Conservation (phyloP, 2,113 vertebrate species). For the Panthera uncia region DNA sequence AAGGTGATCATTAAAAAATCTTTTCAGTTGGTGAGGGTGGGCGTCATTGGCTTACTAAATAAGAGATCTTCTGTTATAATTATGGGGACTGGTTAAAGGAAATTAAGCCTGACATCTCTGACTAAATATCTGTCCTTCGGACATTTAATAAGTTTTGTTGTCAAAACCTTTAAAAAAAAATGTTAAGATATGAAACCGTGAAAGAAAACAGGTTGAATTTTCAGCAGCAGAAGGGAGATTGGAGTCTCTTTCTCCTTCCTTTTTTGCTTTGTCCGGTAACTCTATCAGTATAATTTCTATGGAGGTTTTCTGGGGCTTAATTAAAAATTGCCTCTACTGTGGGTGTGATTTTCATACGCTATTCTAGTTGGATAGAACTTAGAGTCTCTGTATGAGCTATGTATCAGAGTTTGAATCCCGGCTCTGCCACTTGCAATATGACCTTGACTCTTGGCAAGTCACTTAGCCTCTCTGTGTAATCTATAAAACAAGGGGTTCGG, state of each 20-base stretch:
- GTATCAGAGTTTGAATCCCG: constrained; percentile 20
- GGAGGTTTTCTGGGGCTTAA: not conserved
- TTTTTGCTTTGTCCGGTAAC: constrained; percentile 28
- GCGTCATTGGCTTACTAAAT: not conserved
- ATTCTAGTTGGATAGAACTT: not conserved
- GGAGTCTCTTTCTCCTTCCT: not conserved
- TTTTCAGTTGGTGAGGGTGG: not conserved
- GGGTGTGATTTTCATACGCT: not conserved
- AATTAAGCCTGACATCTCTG: not conserved
- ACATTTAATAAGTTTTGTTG: constrained; percentile 36
- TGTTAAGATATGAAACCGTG: not conserved
- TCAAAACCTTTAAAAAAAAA: constrained; percentile 24
- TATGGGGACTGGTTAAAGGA: not conserved
- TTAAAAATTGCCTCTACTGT: not conserved
- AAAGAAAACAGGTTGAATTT: not conserved
- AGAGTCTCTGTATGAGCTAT: not conserved
- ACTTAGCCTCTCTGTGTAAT: constrained; percentile 7
- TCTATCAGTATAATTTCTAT: not conserved
- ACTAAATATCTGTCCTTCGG: not conserved
- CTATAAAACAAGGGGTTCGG: constrained; percentile 24
- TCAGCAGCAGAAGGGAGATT: not conserved
- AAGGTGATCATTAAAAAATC: not conserved
- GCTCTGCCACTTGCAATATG: not conserved
- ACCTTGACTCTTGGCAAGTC: constrained; percentile 59
- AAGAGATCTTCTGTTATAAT: constrained; percentile 42